phyloP scores from a whole-genome alignment of 2,888 invertebrate genomes.

The Anarsia innoxiella region DNA sequence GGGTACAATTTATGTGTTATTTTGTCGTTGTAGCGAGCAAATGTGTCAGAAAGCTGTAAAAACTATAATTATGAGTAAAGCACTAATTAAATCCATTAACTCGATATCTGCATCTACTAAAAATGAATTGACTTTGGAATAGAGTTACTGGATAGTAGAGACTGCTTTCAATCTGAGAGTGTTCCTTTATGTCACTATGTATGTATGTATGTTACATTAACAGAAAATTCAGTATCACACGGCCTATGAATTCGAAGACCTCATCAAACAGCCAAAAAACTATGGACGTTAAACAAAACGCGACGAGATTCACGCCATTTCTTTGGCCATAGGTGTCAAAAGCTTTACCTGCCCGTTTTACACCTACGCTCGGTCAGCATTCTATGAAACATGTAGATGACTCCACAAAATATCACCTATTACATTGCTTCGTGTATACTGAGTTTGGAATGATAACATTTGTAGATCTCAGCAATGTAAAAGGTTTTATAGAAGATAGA shows the following conservation, averaged over 20 bases:
- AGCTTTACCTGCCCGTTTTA: conserved; percentile 67
- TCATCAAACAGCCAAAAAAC: conserved; percentile 55
- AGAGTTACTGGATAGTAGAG: no score
- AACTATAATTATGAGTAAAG: no score
- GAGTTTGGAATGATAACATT: neutral
- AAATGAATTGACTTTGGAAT: no score
- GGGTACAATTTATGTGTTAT: no score
- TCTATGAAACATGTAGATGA: no score
- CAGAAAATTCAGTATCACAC: conserved; percentile 38
- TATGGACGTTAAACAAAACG: conserved; percentile 54
- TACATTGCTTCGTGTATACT: neutral
- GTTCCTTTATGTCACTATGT: no score
- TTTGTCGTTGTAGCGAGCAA: no score
- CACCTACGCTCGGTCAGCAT: conserved; percentile 53
- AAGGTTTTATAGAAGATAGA: neutral
- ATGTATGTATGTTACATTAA: no score
- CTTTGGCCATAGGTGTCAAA: conserved; percentile 67
- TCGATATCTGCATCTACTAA: no score
- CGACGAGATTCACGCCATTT: conserved; percentile 63
- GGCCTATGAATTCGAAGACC: conserved; percentile 25
- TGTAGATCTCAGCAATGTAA: neutral
- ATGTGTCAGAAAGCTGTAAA: no score
- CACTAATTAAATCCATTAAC: no score
- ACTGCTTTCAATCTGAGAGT: no score
- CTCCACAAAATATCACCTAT: neutral